Evolutionary conservation across 2,888 invertebrate genomes (phyloP).

Genomic region (Andrena marginata): DNA sequence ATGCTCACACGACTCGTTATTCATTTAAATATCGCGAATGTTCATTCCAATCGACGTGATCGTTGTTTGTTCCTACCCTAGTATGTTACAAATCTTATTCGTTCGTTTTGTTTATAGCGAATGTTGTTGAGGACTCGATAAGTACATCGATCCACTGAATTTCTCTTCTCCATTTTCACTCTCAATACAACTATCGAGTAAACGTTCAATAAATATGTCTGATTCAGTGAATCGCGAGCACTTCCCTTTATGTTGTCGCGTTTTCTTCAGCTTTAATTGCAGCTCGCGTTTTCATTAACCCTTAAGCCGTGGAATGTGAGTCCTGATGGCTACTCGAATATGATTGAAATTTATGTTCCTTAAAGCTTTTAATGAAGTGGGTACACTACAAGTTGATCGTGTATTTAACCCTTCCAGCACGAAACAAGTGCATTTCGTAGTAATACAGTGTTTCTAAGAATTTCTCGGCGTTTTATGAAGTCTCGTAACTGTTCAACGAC

Average conservation of each 20-base stretch:
- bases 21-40: conserved; percentile 48
- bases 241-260: conserved; percentile 26
- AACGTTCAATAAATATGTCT: conserved; percentile 40
- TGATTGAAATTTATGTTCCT: neutral
- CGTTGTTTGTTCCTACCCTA: conserved; percentile 72
- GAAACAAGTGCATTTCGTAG: neutral
- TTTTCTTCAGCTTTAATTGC: neutral
- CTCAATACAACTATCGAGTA: conserved; percentile 55
- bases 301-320: neutral
- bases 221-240: conserved; percentile 37
- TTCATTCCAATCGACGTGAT: conserved; percentile 62
- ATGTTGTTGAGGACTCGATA: conserved; percentile 67
- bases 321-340: neutral
- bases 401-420: neutral
- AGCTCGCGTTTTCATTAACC: conserved; percentile 17
- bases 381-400: neutral
- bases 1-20: conserved; percentile 31
- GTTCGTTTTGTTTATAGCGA: conserved; percentile 54
- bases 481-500: too few relatives aligned
- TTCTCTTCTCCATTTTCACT: conserved; percentile 30
- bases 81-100: conserved; percentile 77
- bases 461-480: neutral
- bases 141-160: conserved; percentile 52
- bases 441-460: neutral
- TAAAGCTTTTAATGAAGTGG: neutral